Conservation (phyloP, 2,113 vertebrate species). For the Ammospiza nelsoni region DNA sequence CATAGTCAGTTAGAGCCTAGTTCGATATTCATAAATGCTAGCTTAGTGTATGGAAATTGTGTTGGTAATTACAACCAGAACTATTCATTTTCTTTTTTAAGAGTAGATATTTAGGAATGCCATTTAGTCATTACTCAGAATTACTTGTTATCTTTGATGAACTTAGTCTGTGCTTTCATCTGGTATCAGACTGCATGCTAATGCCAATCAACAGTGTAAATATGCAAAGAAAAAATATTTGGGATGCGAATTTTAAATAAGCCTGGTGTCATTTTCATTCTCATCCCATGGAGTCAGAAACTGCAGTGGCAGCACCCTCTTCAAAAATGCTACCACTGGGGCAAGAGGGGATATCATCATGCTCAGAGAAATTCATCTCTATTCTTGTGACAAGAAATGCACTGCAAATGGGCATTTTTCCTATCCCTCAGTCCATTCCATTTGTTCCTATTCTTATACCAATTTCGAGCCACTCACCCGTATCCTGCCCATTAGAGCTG, state of each 20-base stretch:
- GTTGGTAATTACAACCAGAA: slow-evolving; percentile 36
- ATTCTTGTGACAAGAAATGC: slow-evolving; percentile 26
- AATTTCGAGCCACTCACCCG: background rate
- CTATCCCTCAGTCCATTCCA: background rate
- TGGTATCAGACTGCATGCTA: slow-evolving; percentile 33
- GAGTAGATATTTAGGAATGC: slow-evolving; percentile 46
- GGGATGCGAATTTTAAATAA: slow-evolving; percentile 3
- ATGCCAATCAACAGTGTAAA: slow-evolving; percentile 63
- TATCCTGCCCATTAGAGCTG: slow-evolving; percentile 30
- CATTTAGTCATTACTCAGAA: slow-evolving; percentile 65
- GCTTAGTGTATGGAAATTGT: slow-evolving; percentile 3
- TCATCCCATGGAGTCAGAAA: background rate
- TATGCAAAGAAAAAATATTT: slow-evolving; percentile 3
- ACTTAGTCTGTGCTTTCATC: slow-evolving; percentile 61
- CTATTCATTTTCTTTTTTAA: slow-evolving; percentile 48
- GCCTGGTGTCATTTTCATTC: background rate
- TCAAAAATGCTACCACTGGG: background rate
- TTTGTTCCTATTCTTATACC: slow-evolving; percentile 46
- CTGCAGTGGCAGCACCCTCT: background rate
- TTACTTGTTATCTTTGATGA: slow-evolving; percentile 71
- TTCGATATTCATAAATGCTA: slow-evolving; percentile 41
- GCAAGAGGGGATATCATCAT: background rate
- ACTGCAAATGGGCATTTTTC: background rate
- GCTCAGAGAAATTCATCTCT: slow-evolving; percentile 17
- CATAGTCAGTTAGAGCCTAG: background rate